Evolutionary conservation across 2,113 vertebrate genomes (phyloP).

Genomic region (Pseudois nayaur): DNA sequence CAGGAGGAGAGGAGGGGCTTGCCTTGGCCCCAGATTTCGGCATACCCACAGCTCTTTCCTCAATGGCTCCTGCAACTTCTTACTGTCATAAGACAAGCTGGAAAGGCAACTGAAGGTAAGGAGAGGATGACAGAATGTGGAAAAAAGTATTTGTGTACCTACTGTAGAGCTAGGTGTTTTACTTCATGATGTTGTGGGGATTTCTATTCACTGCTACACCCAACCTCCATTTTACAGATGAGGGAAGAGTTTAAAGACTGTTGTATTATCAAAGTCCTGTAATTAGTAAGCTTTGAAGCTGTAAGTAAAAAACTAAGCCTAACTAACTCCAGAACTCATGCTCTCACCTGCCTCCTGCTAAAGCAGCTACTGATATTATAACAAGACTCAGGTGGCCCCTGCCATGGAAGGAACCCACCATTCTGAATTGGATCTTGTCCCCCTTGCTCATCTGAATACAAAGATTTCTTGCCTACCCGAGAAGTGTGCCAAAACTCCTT

Average conservation of each 20-base stretch:
- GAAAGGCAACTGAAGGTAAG: not conserved
- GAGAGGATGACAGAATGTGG: not conserved
- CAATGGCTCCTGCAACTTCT: not conserved
- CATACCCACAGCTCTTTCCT: not conserved
- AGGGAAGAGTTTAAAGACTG: not conserved
- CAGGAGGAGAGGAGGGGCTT: not conserved
- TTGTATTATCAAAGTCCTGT: not conserved
- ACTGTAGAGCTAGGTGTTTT: not conserved
- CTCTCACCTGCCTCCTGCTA: not conserved
- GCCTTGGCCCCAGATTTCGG: not conserved
- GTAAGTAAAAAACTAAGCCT: not conserved
- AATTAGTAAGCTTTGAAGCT: not conserved
- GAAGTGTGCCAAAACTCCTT: constrained; percentile 11
- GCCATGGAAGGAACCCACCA: not conserved
- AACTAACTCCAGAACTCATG: not conserved
- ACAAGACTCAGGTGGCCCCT: not conserved
- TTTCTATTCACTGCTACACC: not conserved
- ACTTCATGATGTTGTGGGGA: not conserved
- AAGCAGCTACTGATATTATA: not conserved
- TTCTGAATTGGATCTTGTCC: not conserved
- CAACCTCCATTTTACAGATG: not conserved
- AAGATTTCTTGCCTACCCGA: not conserved
- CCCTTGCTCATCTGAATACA: not conserved
- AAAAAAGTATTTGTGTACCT: not conserved
- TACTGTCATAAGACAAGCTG: not conserved